phyloP scores from a whole-genome alignment of 2,888 invertebrate species.

The Hoplodrina blanda region DNA sequence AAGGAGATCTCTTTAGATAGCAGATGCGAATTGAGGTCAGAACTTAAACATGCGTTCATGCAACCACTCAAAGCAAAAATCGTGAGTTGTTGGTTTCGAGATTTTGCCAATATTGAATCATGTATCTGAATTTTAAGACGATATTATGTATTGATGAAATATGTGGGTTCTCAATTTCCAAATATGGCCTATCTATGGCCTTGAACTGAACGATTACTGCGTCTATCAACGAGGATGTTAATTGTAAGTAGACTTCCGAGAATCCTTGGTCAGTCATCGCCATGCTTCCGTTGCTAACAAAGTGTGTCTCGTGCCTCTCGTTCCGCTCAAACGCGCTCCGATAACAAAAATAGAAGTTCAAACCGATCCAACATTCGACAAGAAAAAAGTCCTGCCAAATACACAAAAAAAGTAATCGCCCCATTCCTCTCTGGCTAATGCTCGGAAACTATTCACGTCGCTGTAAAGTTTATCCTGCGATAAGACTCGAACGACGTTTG shows the following conservation, averaged over 20 bases:
- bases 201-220: slow-evolving; percentile 69
- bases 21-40: slow-evolving; percentile 76
- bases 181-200: slow-evolving; percentile 53
- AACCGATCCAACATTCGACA: slow-evolving; percentile 77
- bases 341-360: slow-evolving; percentile 84
- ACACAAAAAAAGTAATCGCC: slow-evolving; percentile 84
- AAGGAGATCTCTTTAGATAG: slow-evolving; percentile 80
- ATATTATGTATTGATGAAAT: slow-evolving; percentile 25
- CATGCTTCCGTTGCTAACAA: slow-evolving; percentile 74
- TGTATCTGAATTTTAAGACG: slow-evolving; percentile 37
- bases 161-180: slow-evolving; percentile 12
- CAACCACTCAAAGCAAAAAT: slow-evolving; percentile 64
- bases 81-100: slow-evolving; percentile 49
- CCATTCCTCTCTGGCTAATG: slow-evolving; percentile 86
- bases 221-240: slow-evolving; percentile 65
- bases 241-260: slow-evolving; percentile 74
- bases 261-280: slow-evolving; percentile 74
- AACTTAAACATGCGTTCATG: slow-evolving; percentile 64
- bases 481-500: slow-evolving; percentile 80
- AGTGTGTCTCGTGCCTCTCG: slow-evolving; percentile 70
- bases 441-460: slow-evolving; percentile 86
- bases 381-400: slow-evolving; percentile 87
- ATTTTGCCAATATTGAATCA: slow-evolving; percentile 43
- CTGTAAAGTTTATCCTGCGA: slow-evolving; percentile 88
- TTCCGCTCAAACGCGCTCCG: slow-evolving; percentile 72